phyloP scores from a whole-genome alignment of 2,888 invertebrate genomes.

The Nemapogon koenigi region DNA sequence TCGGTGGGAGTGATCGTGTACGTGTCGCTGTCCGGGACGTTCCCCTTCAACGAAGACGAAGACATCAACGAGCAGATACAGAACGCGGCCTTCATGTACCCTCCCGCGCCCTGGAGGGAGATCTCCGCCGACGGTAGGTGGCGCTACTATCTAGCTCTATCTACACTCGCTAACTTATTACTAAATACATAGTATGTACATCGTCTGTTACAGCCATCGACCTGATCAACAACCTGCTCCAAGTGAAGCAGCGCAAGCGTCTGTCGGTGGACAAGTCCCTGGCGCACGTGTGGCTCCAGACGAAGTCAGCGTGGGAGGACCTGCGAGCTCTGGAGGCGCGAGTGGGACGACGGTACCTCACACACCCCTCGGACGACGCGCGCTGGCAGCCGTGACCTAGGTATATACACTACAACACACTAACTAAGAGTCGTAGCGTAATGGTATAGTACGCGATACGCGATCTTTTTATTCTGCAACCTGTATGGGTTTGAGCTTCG shows the following conservation, averaged over 20 bases:
- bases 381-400: constrained; percentile 20
- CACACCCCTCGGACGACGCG: constrained; percentile 45
- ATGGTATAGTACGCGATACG: no score
- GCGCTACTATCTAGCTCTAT: background rate
- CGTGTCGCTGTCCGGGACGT: constrained; percentile 97
- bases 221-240: constrained; percentile 95
- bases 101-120: constrained; percentile 96
- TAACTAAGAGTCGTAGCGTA: no score
- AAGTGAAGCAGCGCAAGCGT: constrained; percentile 95
- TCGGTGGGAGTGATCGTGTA: constrained; percentile 99
- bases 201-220: constrained; percentile 82
- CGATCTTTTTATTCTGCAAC: no score
- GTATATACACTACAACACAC: constrained; percentile 2
- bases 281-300: constrained; percentile 95
- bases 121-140: constrained; percentile 85
- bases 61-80: constrained; percentile 99
- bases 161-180: background rate
- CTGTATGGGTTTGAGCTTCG: no score
- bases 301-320: constrained; percentile 95
- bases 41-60: constrained; percentile 99
- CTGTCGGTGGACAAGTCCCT: constrained; percentile 96
- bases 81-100: constrained; percentile 99
- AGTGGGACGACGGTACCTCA: constrained; percentile 45
- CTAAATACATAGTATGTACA: background rate
- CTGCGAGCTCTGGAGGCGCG: constrained; percentile 80